Percentiles rank a stretch among this genome's conserved stretches.
phyloP scores from a whole-genome alignment of 1,140 invertebrate species.

The Drosophila pallidifrons region DNA sequence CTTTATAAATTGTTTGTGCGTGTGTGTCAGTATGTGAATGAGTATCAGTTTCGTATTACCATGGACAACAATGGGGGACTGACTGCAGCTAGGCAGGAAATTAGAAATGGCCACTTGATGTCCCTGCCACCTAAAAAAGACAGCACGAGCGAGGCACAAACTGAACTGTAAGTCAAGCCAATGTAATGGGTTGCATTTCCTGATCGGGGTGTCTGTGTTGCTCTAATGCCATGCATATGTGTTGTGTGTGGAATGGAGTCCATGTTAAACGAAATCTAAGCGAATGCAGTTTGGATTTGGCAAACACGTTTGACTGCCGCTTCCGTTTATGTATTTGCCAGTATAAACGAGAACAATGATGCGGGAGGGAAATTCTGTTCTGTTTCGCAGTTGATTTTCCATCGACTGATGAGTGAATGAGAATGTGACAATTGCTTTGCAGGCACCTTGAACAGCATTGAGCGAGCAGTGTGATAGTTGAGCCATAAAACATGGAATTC shows the following conservation, averaged over 20 bases:
- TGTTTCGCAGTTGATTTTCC: constrained; percentile 33
- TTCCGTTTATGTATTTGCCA: constrained; percentile 76
- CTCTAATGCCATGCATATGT: not conserved
- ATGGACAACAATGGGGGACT: constrained; percentile 34
- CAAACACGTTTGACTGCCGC: constrained; percentile 69
- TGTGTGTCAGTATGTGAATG: not conserved
- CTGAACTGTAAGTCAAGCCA: constrained; percentile 44
- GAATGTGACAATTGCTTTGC: not conserved
- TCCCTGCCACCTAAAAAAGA: constrained; percentile 26
- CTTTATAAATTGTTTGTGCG: constrained; percentile 65
- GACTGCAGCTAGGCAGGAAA: constrained; percentile 61
- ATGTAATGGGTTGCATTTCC: constrained; percentile 45
- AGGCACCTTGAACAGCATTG: constrained; percentile 4
- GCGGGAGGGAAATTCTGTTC: no score
- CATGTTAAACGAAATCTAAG: constrained; percentile 62
- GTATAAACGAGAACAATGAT: no score
- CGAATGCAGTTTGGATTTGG: constrained; percentile 51
- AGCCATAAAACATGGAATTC: constrained; percentile 60
- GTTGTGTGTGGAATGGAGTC: constrained; percentile 13
- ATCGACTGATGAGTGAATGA: constrained; percentile 29
- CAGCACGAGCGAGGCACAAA: constrained; percentile 10
- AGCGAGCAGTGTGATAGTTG: not conserved
- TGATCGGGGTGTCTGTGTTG: not conserved
- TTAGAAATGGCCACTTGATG: constrained; percentile 76
- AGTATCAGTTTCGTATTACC: constrained; percentile 53